These are phyloP conservation scores for Mormoops blainvillei DNA, from an alignment of 2,113 vertebrate species.

Conservation along the genomic window DNA sequence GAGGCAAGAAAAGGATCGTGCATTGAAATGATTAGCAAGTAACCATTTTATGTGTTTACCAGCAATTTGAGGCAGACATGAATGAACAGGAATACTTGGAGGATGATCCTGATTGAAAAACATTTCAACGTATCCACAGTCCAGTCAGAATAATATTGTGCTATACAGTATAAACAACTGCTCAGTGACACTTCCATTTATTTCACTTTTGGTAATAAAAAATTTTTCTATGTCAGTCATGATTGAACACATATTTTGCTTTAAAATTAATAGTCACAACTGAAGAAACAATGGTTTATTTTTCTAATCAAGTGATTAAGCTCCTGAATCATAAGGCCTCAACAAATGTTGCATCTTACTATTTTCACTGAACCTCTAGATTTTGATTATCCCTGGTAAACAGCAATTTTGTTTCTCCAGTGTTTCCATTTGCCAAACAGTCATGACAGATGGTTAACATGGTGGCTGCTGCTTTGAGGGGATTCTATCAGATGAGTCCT, in stretches of 20 bases:
- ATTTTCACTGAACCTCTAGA: constrained; percentile 45
- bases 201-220: constrained; percentile 79
- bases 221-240: constrained; percentile 61
- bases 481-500: constrained; percentile 8
- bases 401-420: constrained; percentile 56
- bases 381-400: constrained; percentile 27
- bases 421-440: constrained; percentile 53
- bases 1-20: not conserved
- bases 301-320: constrained; percentile 57
- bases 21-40: constrained; percentile 18
- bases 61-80: constrained; percentile 65
- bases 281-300: constrained; percentile 68
- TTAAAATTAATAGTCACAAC: constrained; percentile 69
- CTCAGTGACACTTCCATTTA: constrained; percentile 63
- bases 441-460: constrained; percentile 45
- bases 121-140: constrained; percentile 25
- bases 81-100: constrained; percentile 20
- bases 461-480: constrained; percentile 29
- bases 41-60: constrained; percentile 50
- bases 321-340: constrained; percentile 57
- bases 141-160: constrained; percentile 1
- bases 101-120: constrained; percentile 48
- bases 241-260: constrained; percentile 66
- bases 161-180: constrained; percentile 48
- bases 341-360: constrained; percentile 30